phyloP scores from a whole-genome alignment of 2,797 vertebrate species.

The Syndactyla subalaris region DNA sequence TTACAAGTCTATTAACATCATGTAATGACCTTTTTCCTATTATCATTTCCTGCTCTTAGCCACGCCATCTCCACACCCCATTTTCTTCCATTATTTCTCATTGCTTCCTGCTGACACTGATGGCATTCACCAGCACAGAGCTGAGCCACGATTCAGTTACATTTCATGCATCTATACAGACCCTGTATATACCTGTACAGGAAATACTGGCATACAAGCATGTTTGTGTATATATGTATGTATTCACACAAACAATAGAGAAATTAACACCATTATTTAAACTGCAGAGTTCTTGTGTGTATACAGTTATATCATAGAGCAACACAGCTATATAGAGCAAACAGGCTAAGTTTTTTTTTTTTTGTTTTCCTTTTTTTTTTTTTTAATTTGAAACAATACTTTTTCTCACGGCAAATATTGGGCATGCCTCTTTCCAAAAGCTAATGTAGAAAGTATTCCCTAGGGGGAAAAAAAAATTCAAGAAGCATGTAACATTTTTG shows the following conservation, averaged over 20 bases:
- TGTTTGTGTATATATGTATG: too few species aligned
- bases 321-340: not conserved
- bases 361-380: not conserved
- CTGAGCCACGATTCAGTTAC: not conserved
- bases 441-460: not conserved
- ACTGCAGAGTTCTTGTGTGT: not conserved
- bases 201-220: not conserved
- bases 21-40: not conserved
- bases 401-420: not conserved
- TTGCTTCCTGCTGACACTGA: not conserved
- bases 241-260: not conserved
- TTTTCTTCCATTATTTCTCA: not conserved
- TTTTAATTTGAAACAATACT: not conserved
- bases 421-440: not conserved
- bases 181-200: not conserved
- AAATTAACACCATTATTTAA: not conserved
- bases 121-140: not conserved
- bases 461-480: not conserved
- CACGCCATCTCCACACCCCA: not conserved
- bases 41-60: not conserved
- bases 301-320: not conserved
- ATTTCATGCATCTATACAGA: not conserved
- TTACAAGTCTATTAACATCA: not conserved
- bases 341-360: not conserved
- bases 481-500: not conserved